Conservation (phyloP, 2,113 vertebrate species). For the Morone chrysops region DNA sequence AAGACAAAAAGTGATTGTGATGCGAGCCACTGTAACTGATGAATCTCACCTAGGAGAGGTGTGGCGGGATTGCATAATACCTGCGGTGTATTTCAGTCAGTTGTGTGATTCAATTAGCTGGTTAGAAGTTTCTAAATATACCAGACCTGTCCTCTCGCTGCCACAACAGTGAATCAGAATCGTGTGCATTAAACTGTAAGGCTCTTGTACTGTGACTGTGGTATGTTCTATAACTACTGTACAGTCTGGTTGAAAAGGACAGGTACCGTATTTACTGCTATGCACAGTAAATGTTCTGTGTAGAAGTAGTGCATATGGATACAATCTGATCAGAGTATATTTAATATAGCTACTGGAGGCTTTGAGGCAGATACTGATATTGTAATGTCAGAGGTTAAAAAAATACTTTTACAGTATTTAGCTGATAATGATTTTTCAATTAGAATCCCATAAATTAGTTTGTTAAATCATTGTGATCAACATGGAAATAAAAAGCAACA, state of each 20-base stretch:
- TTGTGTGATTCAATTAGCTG: conserved; percentile 42
- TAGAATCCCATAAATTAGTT: neutral
- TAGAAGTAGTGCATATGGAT: neutral
- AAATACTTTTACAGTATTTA: neutral
- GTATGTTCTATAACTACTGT: neutral
- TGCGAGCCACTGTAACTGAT: conserved; percentile 7
- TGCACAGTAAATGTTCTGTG: neutral
- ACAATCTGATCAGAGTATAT: too few species aligned
- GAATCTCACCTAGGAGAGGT: conserved; percentile 11
- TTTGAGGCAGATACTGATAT: neutral
- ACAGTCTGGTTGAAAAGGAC: neutral
- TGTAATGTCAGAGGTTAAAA: neutral
- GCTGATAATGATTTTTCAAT: neutral
- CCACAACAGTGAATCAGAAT: conserved; percentile 25
- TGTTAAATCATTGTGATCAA: neutral
- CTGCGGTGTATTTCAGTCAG: conserved; percentile 46
- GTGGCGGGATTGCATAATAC: conserved; percentile 51
- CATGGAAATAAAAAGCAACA: neutral
- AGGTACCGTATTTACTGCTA: neutral
- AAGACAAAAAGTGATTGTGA: conserved; percentile 9
- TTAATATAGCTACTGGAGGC: too few species aligned
- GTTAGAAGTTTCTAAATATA: conserved; percentile 62
- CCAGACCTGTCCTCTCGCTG: conserved; percentile 27
- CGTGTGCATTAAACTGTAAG: neutral
- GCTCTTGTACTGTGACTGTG: neutral